phyloP scores from a whole-genome alignment of 2,888 invertebrate species.

The Polyommatus icarus region DNA sequence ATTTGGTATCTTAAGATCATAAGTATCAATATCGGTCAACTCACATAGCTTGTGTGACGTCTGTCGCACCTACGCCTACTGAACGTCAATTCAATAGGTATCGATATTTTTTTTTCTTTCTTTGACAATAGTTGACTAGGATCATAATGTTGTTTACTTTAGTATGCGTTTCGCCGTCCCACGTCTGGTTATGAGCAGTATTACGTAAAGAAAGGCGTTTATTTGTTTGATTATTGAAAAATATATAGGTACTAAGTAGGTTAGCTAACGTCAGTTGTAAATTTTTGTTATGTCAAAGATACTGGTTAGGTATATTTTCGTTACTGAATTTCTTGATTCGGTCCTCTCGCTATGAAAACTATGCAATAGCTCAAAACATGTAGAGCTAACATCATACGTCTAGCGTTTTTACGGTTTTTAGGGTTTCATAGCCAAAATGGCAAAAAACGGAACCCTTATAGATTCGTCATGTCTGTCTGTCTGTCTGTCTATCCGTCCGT shows the following conservation, averaged over 20 bases:
- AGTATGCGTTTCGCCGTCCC: not conserved
- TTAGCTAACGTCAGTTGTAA: not conserved
- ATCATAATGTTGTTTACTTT: conserved; percentile 23
- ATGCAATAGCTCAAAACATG: too few species aligned
- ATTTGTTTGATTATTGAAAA: not conserved
- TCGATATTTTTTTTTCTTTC: conserved; percentile 19
- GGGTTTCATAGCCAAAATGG: too few species aligned
- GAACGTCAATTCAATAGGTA: not conserved
- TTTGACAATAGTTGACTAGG: conserved; percentile 24
- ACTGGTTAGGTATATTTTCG: too few species aligned
- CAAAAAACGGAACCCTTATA: too few species aligned
- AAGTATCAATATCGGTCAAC: conserved; percentile 10
- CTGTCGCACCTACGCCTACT: conserved; percentile 22
- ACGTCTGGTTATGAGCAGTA: not conserved
- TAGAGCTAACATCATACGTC: too few species aligned
- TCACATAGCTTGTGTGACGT: not conserved
- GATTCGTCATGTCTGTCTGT: too few species aligned
- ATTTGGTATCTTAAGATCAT: too few species aligned
- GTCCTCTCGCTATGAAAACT: too few species aligned
- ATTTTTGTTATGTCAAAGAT: not conserved
- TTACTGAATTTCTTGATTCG: too few species aligned
- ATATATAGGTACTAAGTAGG: not conserved
- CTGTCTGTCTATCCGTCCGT: too few species aligned
- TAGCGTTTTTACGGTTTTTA: too few species aligned
- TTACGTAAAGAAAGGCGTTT: not conserved